Evolutionary conservation across 2,113 vertebrate species (phyloP).

Genomic region (Chloropsis hardwickii): DNA sequence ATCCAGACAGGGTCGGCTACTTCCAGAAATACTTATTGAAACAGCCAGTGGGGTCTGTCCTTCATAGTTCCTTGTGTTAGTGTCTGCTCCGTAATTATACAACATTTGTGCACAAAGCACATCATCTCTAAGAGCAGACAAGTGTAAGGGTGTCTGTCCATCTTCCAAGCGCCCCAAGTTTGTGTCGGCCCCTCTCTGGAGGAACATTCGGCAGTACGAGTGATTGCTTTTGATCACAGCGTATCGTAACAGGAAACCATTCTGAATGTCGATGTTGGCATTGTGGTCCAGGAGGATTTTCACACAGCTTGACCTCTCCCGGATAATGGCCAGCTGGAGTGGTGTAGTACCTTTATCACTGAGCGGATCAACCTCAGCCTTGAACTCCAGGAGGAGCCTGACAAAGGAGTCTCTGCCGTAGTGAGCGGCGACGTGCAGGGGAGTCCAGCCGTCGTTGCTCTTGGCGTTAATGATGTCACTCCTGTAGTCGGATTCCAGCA

Average conservation of each 20-base stretch:
- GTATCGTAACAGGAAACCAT: constrained; percentile 94
- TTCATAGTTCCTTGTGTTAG: constrained; percentile 95
- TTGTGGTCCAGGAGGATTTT: constrained; percentile 96
- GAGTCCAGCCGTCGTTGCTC: constrained; percentile 98
- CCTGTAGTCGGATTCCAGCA: constrained; percentile 92
- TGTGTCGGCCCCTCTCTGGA: constrained; percentile 95
- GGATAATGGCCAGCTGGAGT: constrained; percentile 95
- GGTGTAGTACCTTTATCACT: constrained; percentile 98
- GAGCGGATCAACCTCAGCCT: constrained; percentile 94
- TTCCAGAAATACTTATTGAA: constrained; percentile 90
- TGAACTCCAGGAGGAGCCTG: constrained; percentile 94
- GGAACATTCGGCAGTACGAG: constrained; percentile 97
- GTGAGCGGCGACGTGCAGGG: constrained; percentile 95
- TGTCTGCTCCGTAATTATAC: constrained; percentile 93
- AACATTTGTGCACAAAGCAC: constrained; percentile 94
- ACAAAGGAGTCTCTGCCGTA: constrained; percentile 96
- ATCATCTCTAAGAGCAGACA: constrained; percentile 95
- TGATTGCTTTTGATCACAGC: constrained; percentile 99
- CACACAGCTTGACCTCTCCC: constrained; percentile 95
- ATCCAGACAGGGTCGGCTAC: constrained; percentile 94
- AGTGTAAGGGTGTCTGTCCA: constrained; percentile 94
- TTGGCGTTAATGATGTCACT: constrained; percentile 96
- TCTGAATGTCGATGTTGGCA: constrained; percentile 98
- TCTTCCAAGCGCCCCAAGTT: constrained; percentile 95
- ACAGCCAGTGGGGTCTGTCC: constrained; percentile 96